Evolutionary conservation across 2,113 vertebrate species (phyloP), one percentile per base, ranked within the genome.

Genomic region (Takifugu bimaculatus): DNA sequence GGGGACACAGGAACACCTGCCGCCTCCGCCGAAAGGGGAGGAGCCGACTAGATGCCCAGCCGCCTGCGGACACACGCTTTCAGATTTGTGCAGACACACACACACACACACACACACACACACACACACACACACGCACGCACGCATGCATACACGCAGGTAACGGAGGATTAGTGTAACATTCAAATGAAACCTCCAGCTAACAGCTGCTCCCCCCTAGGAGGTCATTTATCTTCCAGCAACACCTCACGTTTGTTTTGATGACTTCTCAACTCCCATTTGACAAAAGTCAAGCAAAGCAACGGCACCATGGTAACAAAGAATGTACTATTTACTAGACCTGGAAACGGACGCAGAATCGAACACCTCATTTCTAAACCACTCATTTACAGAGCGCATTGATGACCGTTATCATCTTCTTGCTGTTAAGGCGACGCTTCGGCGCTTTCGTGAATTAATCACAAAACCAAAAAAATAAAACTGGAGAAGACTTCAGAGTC

Each of bases 1-100:
- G 48, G 48, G 88, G 87, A 87, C 80, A 85, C 80, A 77, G 82
- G 85, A 90, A 88, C 91, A 92, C 90, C 91, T 92, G 91, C 90
- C 87, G 85, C 89, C 86, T 86, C 82, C 51, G 73, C 82, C 50
- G 82, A 82, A 13, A 61, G 85, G 83, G 78, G 84, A 85, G 83
- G 81, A 78, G 70, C 10, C 45, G 54, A 43, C 59, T 70, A 70
- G 77, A 79, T 35, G 52, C 60, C 51, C 43, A 26, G 72, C 64
- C 75, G 82, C 77, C 77, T 82, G 80, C 74, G 69, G 65, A 72
- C 70, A 70, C 77, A 70, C 74, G 71, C 75, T 75, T 14, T 12
- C 43, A 71, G 75, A 74, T 72, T 64, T 48, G 47, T 52, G 27
- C 69, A 42, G 65, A 57, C 4, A 59, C 13, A 62, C 65, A 32